phyloP scores from a whole-genome alignment of 2,888 invertebrate genomes.

The Epinotia brunnichana region DNA sequence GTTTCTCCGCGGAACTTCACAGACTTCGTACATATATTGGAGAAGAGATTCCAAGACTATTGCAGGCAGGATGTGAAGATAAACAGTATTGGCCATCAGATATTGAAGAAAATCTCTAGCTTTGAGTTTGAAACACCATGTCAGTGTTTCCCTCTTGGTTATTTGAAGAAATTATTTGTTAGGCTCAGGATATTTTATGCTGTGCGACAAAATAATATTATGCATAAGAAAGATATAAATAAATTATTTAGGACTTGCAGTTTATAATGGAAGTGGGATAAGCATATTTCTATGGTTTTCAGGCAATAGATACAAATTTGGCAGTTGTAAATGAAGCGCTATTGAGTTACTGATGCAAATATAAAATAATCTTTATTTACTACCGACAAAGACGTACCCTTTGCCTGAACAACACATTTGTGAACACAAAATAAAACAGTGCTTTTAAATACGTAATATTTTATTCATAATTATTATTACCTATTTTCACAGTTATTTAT shows the following conservation, averaged over 20 bases:
- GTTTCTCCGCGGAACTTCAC: conserved; percentile 45
- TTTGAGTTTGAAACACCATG: conserved; percentile 48
- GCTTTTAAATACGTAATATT: conserved; percentile 82
- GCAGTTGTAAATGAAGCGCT: not conserved
- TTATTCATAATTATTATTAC: conserved; percentile 84
- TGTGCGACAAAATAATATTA: conserved; percentile 48
- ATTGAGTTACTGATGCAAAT: not conserved
- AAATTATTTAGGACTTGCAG: conserved; percentile 26
- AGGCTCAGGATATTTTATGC: conserved; percentile 49
- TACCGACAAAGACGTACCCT: not conserved
- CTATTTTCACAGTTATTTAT: conserved; percentile 85
- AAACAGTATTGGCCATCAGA: conserved; percentile 46
- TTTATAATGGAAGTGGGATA: conserved; percentile 10
- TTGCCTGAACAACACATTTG: not conserved
- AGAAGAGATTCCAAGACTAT: conserved; percentile 47
- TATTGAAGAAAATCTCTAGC: conserved; percentile 44
- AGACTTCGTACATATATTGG: conserved; percentile 46
- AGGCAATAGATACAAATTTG: not conserved
- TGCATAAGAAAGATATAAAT: conserved; percentile 43
- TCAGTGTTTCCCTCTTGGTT: conserved; percentile 49
- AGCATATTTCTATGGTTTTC: not conserved
- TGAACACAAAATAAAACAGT: conserved; percentile 65
- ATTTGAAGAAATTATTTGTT: conserved; percentile 48
- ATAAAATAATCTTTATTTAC: not conserved
- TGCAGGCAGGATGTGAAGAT: conserved; percentile 43